Conservation (phyloP, 1,140 invertebrate genomes). For the Nautilus pompilius region DNA sequence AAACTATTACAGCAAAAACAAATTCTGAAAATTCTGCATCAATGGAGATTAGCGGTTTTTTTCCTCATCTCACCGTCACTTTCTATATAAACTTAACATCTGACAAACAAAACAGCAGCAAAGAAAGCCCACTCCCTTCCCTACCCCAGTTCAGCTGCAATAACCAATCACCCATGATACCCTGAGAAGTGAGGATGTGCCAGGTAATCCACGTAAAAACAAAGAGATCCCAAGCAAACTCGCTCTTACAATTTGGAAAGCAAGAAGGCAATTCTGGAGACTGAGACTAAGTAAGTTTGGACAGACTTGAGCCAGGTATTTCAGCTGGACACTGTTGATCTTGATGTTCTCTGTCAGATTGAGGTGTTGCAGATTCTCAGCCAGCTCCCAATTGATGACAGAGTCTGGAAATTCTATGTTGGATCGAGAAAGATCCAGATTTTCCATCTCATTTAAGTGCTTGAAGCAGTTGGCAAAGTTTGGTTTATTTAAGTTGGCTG, state of each 20-base stretch:
- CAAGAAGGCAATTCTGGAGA: slow-evolving; percentile 25
- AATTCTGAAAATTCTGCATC: too few relatives aligned
- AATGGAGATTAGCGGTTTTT: too few relatives aligned
- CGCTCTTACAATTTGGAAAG: background rate
- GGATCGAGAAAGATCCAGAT: slow-evolving; percentile 36
- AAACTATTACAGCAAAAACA: too few relatives aligned
- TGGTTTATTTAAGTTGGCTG: slow-evolving; percentile 24
- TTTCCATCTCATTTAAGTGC: slow-evolving; percentile 25
- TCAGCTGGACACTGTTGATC: slow-evolving; percentile 21
- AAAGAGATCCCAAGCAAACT: too few relatives aligned
- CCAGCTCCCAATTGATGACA: slow-evolving; percentile 11
- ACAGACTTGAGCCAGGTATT: slow-evolving; percentile 25
- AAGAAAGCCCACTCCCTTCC: too few relatives aligned
- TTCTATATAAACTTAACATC: too few relatives aligned
- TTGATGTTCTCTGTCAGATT: slow-evolving; percentile 35
- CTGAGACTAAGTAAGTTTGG: slow-evolving; percentile 36
- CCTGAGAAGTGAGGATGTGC: too few relatives aligned
- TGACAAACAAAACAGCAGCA: too few relatives aligned
- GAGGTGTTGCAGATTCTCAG: slow-evolving; percentile 22
- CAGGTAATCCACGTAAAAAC: too few relatives aligned
- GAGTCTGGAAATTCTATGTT: slow-evolving; percentile 24
- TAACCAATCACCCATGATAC: too few relatives aligned
- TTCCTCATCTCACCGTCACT: too few relatives aligned
- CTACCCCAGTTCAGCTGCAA: too few relatives aligned
- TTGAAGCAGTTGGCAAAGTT: slow-evolving; percentile 26